phyloP scores from a whole-genome alignment of 2,113 vertebrate genomes.

The Micronycteris hirsuta region DNA sequence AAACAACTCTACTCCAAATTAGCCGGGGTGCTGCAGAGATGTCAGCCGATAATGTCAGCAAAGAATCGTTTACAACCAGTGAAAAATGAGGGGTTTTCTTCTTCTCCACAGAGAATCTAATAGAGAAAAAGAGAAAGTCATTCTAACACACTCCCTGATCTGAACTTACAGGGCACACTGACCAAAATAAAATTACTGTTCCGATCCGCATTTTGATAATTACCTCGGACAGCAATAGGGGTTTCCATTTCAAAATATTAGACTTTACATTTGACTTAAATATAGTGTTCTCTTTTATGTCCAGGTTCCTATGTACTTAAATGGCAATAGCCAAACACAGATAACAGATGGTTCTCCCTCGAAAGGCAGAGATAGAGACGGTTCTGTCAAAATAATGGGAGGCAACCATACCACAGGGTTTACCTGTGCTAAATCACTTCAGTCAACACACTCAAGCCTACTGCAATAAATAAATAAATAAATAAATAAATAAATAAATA shows the following conservation, averaged over 20 bases:
- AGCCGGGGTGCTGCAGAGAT: constrained; percentile 46
- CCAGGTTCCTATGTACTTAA: neutral
- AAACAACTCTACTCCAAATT: constrained; percentile 69
- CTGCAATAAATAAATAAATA: too few relatives aligned
- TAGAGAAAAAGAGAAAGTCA: constrained; percentile 42
- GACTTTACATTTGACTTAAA: constrained; percentile 46
- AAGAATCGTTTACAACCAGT: constrained; percentile 47
- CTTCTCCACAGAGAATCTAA: constrained; percentile 41
- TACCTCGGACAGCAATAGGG: neutral
- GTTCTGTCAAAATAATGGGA: neutral
- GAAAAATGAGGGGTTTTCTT: constrained; percentile 47
- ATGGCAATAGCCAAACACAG: neutral
- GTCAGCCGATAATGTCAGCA: constrained; percentile 40
- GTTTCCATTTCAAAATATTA: constrained; percentile 40
- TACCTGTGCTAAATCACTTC: neutral
- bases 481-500: too few relatives aligned
- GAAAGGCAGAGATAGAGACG: neutral
- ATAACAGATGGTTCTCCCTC: neutral
- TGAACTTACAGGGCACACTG: neutral
- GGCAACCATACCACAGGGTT: neutral
- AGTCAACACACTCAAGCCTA: neutral
- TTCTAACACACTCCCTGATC: constrained; percentile 26
- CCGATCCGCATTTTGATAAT: constrained; percentile 48
- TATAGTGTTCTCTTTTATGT: neutral
- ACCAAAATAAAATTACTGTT: constrained; percentile 36